Evolutionary conservation across 1,140 invertebrate genomes (phyloP), one percentile per base, ranked within the genome.

Genomic region (Dendrolimus punctatus): DNA sequence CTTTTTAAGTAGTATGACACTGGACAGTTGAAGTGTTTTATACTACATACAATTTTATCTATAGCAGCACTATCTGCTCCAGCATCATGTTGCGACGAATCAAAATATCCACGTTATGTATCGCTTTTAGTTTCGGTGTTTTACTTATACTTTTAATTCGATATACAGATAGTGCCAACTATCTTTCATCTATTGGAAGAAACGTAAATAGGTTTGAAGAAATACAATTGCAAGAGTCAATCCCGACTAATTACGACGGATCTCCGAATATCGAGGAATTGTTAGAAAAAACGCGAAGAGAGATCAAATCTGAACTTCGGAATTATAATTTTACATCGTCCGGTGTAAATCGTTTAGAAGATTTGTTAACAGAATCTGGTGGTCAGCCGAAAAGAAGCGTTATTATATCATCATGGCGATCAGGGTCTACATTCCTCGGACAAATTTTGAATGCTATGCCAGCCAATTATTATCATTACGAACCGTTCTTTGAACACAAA

Each of bases 381-480:
- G 93, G 93, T 9, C 85, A 79, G 47, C 93, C 93, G 4, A 64
- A 93, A 41, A 84, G 92, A 57, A 93, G 90, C 62, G 71, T 95
- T 7, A 91, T 95, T 58, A 68, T 95, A 5, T 93, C 93, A 2
- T 93, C 92, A 8, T 95, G 94, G 92, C 82, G 94, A 52, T 94
- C 93, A 4, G 94, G 94, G 6, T 94, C 94, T 39, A 95, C 94
- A 7, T 95, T 95, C 71, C 85, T 95, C 40, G 94, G 94, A 36
- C 93, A 95, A 63, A 89, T 95, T 7, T 58, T 95, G 4, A 93
- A 94, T 66, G 88, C 92, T 23, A 90, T 95, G 66, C 94, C 94
- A 1, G 93, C 90, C 0, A 95, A 93, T 68, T 95, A 90, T 73
- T 95, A 95, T 79, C 94, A 95, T 70, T 96, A 95, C 66, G 94